Base-by-base conservation (phyloP, 2,797 vertebrate species). In the Sphaeramia orbicularis region DNA sequence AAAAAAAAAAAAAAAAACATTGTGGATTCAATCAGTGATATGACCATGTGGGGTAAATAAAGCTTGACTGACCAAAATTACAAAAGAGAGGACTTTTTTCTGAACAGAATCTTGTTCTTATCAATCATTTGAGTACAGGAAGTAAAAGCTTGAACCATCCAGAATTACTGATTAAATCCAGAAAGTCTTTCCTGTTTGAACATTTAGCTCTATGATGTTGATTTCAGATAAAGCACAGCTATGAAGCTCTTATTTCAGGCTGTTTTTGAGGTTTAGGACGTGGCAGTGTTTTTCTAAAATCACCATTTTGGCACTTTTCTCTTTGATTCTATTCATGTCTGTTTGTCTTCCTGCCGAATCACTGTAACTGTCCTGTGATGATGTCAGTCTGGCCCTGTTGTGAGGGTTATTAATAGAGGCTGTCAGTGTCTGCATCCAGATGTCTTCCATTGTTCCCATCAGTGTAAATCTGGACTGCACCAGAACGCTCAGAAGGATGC, bases 381-480 rank as follows among this genome's bases (percentile, higher is more conserved):
- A 92, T 90, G 91, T 93, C 91, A 93, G 84, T 24, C 53, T 47
- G 78, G 84, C 68, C 74, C 80, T 86, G 85, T 78, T 86, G 75
- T 76, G 78, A 76, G 57, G 67, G 86, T 89, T 93, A 94, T 90
- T 91, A 91, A 91, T 93, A 93, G 88, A 74, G 27, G 42, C 71
- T 74, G 86, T 84, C 78, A 86, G 71, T 75, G 84, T 84, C 74
- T 68, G 55, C 77, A 84, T 89, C 90, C 93, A 94, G 91, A 92
- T 94, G 91, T 93, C 92, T 92, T 93, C 88, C 91, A 92, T 78
- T 92, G 80, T 92, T 92, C 87, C 86, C 83, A 75, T 91, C 86
- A 85, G 87, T 47, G 80, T 89, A 88, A 93, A 85, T 89, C 80
- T 85, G 84, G 81, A 80, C 72, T 75, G 65, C 64, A 65, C 68